Evolutionary conservation across 2,888 invertebrate genomes (phyloP).

Genomic region (Nysson spinosus): DNA sequence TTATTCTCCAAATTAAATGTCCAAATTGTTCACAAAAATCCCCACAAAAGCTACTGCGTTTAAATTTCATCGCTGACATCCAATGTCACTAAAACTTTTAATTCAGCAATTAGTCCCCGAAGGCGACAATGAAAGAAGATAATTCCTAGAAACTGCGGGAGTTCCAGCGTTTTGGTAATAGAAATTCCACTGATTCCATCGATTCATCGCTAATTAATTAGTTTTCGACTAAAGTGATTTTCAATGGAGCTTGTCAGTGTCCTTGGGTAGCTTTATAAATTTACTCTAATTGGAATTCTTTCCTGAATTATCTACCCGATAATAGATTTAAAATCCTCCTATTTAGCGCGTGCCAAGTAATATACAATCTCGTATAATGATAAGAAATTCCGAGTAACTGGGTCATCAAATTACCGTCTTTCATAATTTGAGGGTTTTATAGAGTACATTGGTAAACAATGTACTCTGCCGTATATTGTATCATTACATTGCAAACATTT

Average conservation of each 20-base stretch:
- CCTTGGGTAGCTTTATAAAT: no score
- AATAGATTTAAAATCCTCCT: not conserved
- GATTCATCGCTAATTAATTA: slow-evolving; percentile 53
- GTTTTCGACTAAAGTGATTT: slow-evolving; percentile 31
- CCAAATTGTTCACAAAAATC: slow-evolving; percentile 1
- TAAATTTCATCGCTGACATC: slow-evolving; percentile 22
- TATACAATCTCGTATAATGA: no score
- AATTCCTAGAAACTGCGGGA: slow-evolving; percentile 12
- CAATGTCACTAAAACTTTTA: slow-evolving; percentile 30
- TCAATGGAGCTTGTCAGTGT: slow-evolving; percentile 9
- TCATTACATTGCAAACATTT: no score
- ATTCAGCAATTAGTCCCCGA: slow-evolving; percentile 7
- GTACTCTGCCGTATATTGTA: no score
- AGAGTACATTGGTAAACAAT: no score
- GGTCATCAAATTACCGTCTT: no score
- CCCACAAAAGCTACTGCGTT: slow-evolving; percentile 6
- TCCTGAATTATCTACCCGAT: slow-evolving; percentile 17
- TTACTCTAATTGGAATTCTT: slow-evolving; percentile 38
- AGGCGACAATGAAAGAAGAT: slow-evolving; percentile 13
- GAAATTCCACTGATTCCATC: slow-evolving; percentile 39
- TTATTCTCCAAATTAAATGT: no score
- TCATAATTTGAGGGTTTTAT: no score
- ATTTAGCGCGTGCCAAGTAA: no score
- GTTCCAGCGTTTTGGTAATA: slow-evolving; percentile 24
- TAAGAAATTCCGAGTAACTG: no score